Percentiles rank a stretch among this genome's conserved stretches.
These are phyloP conservation scores for Acrobasis suavella DNA, from an alignment of 2,888 invertebrate genomes.

Conservation along the genomic window DNA sequence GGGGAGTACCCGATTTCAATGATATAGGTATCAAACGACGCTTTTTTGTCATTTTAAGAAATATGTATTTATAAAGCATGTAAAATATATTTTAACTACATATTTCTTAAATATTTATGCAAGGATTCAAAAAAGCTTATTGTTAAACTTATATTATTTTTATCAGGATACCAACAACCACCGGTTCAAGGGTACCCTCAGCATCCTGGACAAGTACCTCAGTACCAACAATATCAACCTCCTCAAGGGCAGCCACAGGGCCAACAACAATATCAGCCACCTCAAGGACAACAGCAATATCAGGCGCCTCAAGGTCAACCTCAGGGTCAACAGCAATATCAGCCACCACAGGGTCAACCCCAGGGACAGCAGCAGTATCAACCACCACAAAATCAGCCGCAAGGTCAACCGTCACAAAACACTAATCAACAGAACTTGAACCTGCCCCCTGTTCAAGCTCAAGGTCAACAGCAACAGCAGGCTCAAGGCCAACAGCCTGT, in stretches of 20 bases:
- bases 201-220: constrained; percentile 35
- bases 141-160: not conserved
- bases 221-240: constrained; percentile 29
- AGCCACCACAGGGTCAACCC: constrained; percentile 35
- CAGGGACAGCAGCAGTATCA: constrained; percentile 26
- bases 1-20: too few relatives aligned
- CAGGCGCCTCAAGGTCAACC: constrained; percentile 36
- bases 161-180: constrained; percentile 31
- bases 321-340: constrained; percentile 35
- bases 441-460: constrained; percentile 25
- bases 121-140: too few relatives aligned
- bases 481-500: constrained; percentile 21
- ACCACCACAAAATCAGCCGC: constrained; percentile 34
- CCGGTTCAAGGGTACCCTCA: constrained; percentile 43
- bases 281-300: constrained; percentile 26
- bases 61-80: too few relatives aligned
- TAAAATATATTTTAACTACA: too few relatives aligned
- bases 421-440: constrained; percentile 25
- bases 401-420: constrained; percentile 28
- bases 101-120: too few relatives aligned
- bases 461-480: constrained; percentile 35
- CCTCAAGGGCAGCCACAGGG: constrained; percentile 32
- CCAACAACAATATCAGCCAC: constrained; percentile 26
- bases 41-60: too few relatives aligned
- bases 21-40: too few relatives aligned